Evolutionary conservation across 2,888 invertebrate genomes (phyloP).

Genomic region (Diarsia dahlii): DNA sequence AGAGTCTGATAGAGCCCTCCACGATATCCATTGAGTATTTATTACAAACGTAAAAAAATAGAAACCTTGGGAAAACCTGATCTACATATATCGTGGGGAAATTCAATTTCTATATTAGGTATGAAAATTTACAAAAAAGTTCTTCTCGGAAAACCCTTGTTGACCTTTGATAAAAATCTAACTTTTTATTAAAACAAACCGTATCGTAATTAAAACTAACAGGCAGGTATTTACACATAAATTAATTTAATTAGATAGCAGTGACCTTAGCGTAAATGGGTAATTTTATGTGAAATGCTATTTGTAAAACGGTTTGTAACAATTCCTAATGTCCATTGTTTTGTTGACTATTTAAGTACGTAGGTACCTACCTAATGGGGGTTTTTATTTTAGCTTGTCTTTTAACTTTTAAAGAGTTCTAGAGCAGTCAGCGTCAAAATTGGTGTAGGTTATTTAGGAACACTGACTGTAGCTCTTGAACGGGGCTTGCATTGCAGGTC

Average conservation of each 20-base stretch:
- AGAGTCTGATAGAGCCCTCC: too few species aligned
- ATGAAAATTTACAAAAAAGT: not conserved
- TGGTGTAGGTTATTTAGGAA: not conserved
- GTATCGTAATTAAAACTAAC: conserved; percentile 5
- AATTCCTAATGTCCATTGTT: conserved; percentile 7
- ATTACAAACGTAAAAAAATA: too few species aligned
- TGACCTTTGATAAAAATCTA: not conserved
- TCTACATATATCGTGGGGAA: not conserved
- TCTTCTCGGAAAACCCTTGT: not conserved
- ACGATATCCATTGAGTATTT: too few species aligned
- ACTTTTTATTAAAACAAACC: not conserved
- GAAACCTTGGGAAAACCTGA: not conserved
- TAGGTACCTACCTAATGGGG: not conserved
- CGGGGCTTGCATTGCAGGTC: not conserved
- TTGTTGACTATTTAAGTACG: not conserved
- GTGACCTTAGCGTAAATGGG: conserved; percentile 7
- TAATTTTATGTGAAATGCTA: conserved; percentile 21
- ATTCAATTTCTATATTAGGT: not conserved
- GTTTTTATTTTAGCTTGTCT: not conserved
- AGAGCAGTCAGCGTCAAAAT: not conserved
- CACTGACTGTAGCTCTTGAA: not conserved
- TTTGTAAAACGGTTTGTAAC: not conserved
- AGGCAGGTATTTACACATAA: not conserved
- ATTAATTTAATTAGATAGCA: not conserved
- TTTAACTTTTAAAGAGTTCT: not conserved